Evolutionary conservation across 1,140 invertebrate genomes (phyloP), one percentile per base, ranked within the genome.

Genomic region (Dinoponera quadriceps): DNA sequence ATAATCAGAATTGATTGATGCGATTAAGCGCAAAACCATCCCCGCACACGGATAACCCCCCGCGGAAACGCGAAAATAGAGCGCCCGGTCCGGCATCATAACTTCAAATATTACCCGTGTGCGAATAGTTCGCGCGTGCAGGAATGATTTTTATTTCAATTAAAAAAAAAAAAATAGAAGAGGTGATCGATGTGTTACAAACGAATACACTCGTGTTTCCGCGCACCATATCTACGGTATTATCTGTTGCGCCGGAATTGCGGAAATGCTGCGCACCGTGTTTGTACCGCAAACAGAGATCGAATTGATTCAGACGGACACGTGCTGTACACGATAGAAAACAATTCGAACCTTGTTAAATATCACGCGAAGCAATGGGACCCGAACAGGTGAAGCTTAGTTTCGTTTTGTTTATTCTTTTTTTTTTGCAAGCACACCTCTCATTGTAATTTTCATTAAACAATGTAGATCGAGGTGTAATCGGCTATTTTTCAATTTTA

Each of bases 251-350:
- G 60, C 60, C 73, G 20, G 73, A 77, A 77, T 77, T 77, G 48
- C 60, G 44, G 73, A 75, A 75, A 60, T 38, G 60, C 27, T 60
- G 60, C 44, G 20, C 22, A 2, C 14, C 57, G 44, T 75, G 73
- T 77, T 77, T 77, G 48, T 77, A 77, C 60, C 73, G 73, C 60
- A 77, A 77, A 77, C 73, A 77, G 60, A 77, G 73, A 77, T 77
- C 60, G 73, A 65, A 77, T 77, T 77, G 73, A 65, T 77, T 77
- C 60, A 54, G 73, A 77, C 44, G 25, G 38, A 62, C 59, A 63
- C 59, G 59, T 65, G 60, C 20, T 77, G 44, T 65, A 77, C 60
- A 77, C 59, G 73, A 75, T 65, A 60, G 44, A 65, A 77, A 77
- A 63, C 73, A 77, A 65, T 77, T 77, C 65, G 65, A 54, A 77